phyloP scores from a whole-genome alignment of 2,888 invertebrate genomes.

The Mesochorus sp. region DNA sequence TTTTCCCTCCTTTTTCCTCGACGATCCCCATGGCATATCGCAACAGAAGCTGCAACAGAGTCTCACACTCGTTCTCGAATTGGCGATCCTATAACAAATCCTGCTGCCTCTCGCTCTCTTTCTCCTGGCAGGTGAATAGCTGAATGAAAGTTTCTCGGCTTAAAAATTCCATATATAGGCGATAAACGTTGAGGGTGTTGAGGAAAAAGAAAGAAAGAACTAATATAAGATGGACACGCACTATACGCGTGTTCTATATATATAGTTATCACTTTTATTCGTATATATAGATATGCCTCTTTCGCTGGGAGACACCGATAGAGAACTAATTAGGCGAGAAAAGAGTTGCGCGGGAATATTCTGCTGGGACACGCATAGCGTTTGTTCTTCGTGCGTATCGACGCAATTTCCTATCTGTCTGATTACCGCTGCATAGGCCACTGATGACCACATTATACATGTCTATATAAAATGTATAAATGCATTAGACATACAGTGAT shows the following conservation, averaged over 20 bases:
- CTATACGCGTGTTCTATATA: neutral
- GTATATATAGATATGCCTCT: neutral
- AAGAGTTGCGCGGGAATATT: neutral
- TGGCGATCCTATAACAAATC: slow-evolving; percentile 7
- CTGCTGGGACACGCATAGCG: neutral
- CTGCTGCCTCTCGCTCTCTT: too few species aligned
- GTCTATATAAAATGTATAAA: neutral
- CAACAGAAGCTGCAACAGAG: slow-evolving; percentile 29
- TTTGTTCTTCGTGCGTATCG: slow-evolving; percentile 32
- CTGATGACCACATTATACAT: neutral
- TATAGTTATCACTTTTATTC: neutral
- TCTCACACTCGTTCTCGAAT: slow-evolving; percentile 17
- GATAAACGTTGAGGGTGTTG: slow-evolving; percentile 68
- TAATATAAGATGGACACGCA: slow-evolving; percentile 10
- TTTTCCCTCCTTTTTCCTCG: slow-evolving; percentile 5
- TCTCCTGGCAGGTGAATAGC: neutral
- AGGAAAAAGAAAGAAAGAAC: neutral
- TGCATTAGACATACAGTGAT: slow-evolving; percentile 14
- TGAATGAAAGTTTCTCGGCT: slow-evolving; percentile 67
- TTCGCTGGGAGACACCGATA: neutral
- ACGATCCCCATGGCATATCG: slow-evolving; percentile 10
- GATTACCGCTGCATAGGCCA: slow-evolving; percentile 17
- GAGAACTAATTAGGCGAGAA: slow-evolving; percentile 52
- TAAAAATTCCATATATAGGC: slow-evolving; percentile 72
- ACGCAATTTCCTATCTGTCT: slow-evolving; percentile 36